Conservation (phyloP, 2,888 invertebrate genomes). For the Cantharis flavilabris region DNA sequence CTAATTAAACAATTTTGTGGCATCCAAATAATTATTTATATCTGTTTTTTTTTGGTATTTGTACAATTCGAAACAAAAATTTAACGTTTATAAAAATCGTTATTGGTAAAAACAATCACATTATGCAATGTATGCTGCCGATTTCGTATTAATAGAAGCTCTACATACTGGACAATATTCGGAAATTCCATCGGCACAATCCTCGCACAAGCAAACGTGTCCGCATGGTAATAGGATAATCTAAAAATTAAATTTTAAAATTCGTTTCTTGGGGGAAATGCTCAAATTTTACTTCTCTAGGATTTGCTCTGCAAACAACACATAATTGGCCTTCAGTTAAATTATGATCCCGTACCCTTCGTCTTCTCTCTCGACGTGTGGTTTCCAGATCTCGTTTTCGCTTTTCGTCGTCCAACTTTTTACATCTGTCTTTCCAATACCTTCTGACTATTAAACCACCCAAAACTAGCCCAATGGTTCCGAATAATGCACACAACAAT, state of each 20-base stretch:
- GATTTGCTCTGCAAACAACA: conserved; percentile 84
- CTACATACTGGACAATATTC: conserved; percentile 82
- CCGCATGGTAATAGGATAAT: conserved; percentile 87
- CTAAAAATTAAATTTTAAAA: conserved; percentile 54
- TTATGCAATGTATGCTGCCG: conserved; percentile 78
- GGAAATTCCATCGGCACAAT: conserved; percentile 74
- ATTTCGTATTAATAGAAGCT: conserved; percentile 67
- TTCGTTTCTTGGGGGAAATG: not conserved
- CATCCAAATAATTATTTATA: not conserved
- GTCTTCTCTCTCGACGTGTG: conserved; percentile 68
- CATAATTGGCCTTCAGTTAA: conserved; percentile 72
- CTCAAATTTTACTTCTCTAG: conserved; percentile 67
- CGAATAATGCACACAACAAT: conserved; percentile 60
- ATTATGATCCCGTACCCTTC: conserved; percentile 66
- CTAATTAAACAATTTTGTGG: not conserved
- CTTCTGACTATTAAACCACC: conserved; percentile 57
- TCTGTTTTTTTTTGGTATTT: not conserved
- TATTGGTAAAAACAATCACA: not conserved
- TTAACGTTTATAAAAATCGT: not conserved
- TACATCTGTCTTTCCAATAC: conserved; percentile 59
- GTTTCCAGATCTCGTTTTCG: conserved; percentile 67
- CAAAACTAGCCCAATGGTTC: conserved; percentile 60
- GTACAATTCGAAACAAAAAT: not conserved
- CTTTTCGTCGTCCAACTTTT: conserved; percentile 61
- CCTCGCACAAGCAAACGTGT: conserved; percentile 87